These are phyloP conservation scores for Campylomormyrus numenius DNA, from an alignment of 2,113 vertebrate genomes.

Conservation along the genomic window DNA sequence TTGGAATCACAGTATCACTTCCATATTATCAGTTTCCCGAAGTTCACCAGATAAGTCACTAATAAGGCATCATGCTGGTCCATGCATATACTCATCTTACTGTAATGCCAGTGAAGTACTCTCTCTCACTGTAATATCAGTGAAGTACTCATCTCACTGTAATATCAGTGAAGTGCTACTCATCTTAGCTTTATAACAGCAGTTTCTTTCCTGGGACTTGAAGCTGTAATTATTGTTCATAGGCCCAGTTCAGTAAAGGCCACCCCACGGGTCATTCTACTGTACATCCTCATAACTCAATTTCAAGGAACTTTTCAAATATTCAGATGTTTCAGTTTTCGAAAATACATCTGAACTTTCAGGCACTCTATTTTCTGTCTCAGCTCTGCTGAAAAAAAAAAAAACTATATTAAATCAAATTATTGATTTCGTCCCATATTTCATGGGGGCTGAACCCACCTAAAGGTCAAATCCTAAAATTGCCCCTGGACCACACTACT, in stretches of 20 bases:
- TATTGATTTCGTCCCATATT: too few relatives aligned
- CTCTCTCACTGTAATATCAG: not conserved
- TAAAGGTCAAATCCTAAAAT: not conserved
- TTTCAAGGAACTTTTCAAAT: not conserved
- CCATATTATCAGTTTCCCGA: not conserved
- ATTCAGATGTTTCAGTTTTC: not conserved
- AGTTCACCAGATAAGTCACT: not conserved
- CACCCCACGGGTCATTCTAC: not conserved
- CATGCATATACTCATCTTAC: not conserved
- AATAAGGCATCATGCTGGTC: not conserved
- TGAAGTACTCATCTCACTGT: too few relatives aligned
- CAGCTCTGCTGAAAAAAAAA: too few relatives aligned
- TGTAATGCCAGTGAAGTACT: too few relatives aligned
- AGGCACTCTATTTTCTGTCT: too few relatives aligned
- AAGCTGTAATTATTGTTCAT: not conserved
- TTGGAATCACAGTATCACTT: not conserved
- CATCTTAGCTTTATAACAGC: not conserved
- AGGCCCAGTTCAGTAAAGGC: not conserved
- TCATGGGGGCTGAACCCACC: too few relatives aligned
- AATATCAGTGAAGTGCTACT: too few relatives aligned
- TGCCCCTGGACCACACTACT: not conserved
- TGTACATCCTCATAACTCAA: not conserved
- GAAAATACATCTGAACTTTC: not conserved
- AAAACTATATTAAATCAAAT: too few relatives aligned
- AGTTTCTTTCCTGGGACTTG: not conserved